Evolutionary conservation across 2,113 vertebrate species (phyloP).

Genomic region (Fregata magnificens): DNA sequence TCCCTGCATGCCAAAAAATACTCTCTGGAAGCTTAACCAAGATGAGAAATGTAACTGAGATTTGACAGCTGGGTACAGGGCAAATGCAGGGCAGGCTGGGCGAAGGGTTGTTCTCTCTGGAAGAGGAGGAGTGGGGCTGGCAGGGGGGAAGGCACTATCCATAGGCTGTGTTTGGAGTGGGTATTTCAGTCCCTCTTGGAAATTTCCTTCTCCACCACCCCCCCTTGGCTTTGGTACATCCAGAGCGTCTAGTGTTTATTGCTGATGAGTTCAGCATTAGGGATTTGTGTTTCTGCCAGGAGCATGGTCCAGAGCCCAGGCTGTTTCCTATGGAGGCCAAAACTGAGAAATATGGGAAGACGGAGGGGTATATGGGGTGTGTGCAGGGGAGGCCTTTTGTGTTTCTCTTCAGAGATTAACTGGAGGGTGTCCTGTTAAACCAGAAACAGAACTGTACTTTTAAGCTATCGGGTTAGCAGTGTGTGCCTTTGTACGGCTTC

Average conservation of each 20-base stretch:
- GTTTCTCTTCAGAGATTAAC: not conserved
- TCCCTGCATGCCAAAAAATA: not conserved
- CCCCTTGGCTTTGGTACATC: not conserved
- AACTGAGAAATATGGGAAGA: not conserved
- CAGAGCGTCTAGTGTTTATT: not conserved
- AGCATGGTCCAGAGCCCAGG: not conserved
- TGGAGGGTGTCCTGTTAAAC: not conserved
- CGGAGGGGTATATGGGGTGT: not conserved
- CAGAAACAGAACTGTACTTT: not conserved
- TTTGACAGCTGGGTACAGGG: not conserved
- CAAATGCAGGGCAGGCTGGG: not conserved
- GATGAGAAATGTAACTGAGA: not conserved
- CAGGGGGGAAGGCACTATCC: not conserved
- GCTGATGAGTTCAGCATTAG: not conserved
- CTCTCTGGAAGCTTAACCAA: not conserved
- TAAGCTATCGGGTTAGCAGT: not conserved
- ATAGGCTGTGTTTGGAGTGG: not conserved
- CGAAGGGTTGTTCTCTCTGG: not conserved
- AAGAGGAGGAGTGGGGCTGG: not conserved
- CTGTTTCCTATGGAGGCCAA: not conserved
- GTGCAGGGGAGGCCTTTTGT: not conserved
- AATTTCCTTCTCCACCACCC: not conserved
- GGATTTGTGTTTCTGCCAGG: not conserved
- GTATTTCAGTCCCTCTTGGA: not conserved
- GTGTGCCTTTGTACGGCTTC: not conserved